Percentiles rank a stretch among this genome's conserved stretches.
Conservation (phyloP, 1,140 invertebrate genomes). For the Sarcophaga peregrina region DNA sequence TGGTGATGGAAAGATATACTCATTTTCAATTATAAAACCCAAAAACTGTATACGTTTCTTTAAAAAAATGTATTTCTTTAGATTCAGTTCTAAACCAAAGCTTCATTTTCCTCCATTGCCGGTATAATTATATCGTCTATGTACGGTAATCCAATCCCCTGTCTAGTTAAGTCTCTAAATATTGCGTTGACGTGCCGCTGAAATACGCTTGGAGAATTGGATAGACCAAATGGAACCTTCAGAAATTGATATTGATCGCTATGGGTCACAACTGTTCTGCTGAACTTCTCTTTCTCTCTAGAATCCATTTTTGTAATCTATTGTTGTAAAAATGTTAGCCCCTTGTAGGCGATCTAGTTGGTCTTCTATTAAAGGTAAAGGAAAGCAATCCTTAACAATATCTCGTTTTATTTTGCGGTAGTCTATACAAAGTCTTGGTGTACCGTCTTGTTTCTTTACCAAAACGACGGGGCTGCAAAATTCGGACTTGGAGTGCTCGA, state of each 20-base stretch:
- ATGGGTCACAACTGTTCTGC: constrained; percentile 40
- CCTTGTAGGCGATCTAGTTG: constrained; percentile 51
- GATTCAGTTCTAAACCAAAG: constrained; percentile 28
- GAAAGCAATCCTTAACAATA: constrained; percentile 57
- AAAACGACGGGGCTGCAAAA: constrained; percentile 68
- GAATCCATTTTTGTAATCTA: too few relatives aligned
- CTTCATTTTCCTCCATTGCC: constrained; percentile 28
- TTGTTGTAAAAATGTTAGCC: constrained; percentile 50
- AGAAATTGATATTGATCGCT: constrained; percentile 37
- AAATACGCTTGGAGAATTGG: constrained; percentile 39
- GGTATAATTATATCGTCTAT: constrained; percentile 40
- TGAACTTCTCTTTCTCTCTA: too few relatives aligned
- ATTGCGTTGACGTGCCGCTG: too few relatives aligned
- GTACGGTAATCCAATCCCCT: constrained; percentile 38
- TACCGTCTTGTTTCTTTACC: constrained; percentile 68
- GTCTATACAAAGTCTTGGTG: constrained; percentile 68
- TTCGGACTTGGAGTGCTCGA: constrained; percentile 55
- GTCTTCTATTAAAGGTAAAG: constrained; percentile 59
- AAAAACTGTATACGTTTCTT: constrained; percentile 56
- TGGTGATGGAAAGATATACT: constrained; percentile 51
- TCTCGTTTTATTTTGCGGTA: too few relatives aligned
- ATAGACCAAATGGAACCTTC: constrained; percentile 43
- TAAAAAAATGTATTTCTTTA: neutral
- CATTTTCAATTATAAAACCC: constrained; percentile 53
- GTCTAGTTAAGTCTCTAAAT: constrained; percentile 27